phyloP scores from a whole-genome alignment of 2,113 vertebrate genomes.

The Dasyprocta punctata region DNA sequence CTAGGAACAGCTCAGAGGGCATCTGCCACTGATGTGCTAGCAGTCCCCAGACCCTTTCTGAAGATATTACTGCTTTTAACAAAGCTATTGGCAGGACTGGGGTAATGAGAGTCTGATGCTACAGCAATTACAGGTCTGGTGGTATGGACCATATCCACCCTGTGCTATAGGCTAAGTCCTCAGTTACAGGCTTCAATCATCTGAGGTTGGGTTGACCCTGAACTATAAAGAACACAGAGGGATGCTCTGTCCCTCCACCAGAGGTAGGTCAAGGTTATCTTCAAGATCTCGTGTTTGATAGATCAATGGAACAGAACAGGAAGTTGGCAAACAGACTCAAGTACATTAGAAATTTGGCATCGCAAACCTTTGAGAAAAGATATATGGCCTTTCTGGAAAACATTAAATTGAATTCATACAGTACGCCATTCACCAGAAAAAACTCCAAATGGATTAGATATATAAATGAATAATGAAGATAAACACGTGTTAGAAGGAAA shows the following conservation, averaged over 20 bases:
- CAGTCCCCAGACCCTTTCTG: background rate
- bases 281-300: background rate
- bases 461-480: background rate
- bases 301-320: background rate
- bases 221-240: background rate
- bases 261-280: background rate
- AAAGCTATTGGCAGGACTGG: background rate
- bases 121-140: background rate
- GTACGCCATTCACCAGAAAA: background rate
- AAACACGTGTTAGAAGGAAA: background rate
- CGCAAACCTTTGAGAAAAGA: background rate
- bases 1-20: background rate
- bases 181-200: background rate
- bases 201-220: background rate
- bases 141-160: rapidly evolving
- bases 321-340: background rate
- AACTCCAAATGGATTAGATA: background rate
- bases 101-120: background rate
- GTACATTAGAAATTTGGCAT: background rate
- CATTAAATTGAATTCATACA: background rate
- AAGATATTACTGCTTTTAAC: background rate
- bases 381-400: background rate
- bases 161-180: background rate
- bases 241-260: background rate
- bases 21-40: background rate